Percentiles rank a stretch among this genome's conserved stretches.
Evolutionary conservation across 2,797 vertebrate genomes (phyloP).

Genomic region (Novumbra hubbsi): DNA sequence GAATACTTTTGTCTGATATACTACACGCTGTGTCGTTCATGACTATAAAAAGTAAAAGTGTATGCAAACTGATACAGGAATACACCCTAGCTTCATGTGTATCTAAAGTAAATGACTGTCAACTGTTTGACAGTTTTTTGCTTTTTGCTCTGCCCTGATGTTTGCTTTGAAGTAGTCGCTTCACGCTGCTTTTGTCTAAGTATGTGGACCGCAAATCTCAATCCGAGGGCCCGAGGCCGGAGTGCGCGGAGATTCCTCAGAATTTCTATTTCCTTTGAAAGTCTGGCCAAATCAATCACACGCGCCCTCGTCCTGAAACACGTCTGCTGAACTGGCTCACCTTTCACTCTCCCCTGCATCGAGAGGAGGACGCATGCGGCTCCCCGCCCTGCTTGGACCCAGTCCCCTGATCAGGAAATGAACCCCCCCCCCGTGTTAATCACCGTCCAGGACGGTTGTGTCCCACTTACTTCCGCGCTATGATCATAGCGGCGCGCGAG

Average conservation of each 20-base stretch:
- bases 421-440: constrained; percentile 77
- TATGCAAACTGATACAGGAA: neutral
- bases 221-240: constrained; percentile 64
- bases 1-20: neutral
- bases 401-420: constrained; percentile 83
- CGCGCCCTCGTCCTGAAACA: constrained; percentile 80
- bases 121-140: neutral
- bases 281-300: constrained; percentile 84
- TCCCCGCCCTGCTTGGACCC: constrained; percentile 66
- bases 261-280: constrained; percentile 86
- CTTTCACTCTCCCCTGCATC: constrained; percentile 65
- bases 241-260: constrained; percentile 76
- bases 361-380: constrained; percentile 58
- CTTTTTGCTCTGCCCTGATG: neutral
- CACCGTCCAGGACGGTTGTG: constrained; percentile 61
- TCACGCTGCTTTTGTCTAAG: constrained; percentile 36
- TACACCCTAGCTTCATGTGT: neutral
- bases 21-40: neutral
- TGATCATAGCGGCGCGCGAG: constrained; percentile 34
- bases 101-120: neutral
- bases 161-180: constrained; percentile 22
- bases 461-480: constrained; percentile 55
- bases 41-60: neutral
- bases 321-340: constrained; percentile 80
- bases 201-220: constrained; percentile 60